A percentile compares a stretch with the other conserved stretches of the same genome.
Conservation (phyloP, 92 coral and sea anemone species). For the Heteractis magnifica region DNA sequence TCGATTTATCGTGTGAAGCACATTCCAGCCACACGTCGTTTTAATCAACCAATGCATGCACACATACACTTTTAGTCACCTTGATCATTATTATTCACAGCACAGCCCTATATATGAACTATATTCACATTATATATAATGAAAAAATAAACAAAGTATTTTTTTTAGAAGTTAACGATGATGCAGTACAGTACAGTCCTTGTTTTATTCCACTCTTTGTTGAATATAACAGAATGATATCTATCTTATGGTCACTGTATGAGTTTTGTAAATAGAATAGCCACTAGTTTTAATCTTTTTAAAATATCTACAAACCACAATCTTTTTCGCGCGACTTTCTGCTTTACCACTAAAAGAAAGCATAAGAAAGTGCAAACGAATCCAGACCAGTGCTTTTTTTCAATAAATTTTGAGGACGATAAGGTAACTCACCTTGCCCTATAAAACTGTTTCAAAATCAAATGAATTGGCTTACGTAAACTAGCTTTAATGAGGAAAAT, state of each 20-base stretch:
- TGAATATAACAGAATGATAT: too few species aligned
- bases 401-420: not conserved
- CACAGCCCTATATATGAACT: too few species aligned
- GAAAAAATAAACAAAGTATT: too few species aligned
- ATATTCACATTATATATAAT: too few species aligned
- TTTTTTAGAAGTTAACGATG: too few species aligned
- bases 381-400: not conserved
- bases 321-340: not conserved
- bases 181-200: not conserved
- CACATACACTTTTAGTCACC: not conserved
- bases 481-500: not conserved
- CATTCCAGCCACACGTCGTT: not conserved
- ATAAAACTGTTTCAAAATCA: not conserved
- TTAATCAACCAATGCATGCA: not conserved
- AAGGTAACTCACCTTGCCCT: not conserved
- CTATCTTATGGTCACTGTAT: not conserved
- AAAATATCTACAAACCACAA: not conserved
- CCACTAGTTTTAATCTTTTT: not conserved
- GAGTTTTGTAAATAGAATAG: slow-evolving; percentile 2
- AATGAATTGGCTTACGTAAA: not conserved
- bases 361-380: not conserved
- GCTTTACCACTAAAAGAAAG: not conserved
- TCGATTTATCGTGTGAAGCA: not conserved
- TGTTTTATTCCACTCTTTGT: not conserved
- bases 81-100: not conserved